phyloP scores from a whole-genome alignment of 2,113 vertebrate species.

The Leuciscus idus region DNA sequence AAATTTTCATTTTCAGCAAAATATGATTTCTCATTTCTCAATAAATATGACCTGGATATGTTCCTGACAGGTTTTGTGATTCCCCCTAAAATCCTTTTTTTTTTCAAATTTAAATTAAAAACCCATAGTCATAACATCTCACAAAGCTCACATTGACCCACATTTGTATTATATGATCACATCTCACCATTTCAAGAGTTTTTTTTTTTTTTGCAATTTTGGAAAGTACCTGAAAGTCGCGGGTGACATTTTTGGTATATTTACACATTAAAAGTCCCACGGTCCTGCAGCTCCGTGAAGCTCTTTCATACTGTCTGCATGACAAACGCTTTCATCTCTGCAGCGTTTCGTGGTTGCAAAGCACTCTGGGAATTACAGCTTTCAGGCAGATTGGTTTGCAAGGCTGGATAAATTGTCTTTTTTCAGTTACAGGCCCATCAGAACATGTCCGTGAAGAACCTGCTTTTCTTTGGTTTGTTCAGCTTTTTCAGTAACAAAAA shows the following conservation, averaged over 20 bases:
- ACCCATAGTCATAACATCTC: neutral
- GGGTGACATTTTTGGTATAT: neutral
- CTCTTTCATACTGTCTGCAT: neutral
- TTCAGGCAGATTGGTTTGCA: constrained; percentile 31
- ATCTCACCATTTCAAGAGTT: neutral
- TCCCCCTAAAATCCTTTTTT: neutral
- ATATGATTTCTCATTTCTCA: neutral
- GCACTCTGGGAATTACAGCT: constrained; percentile 33
- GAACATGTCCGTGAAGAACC: neutral
- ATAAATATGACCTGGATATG: constrained; percentile 5
- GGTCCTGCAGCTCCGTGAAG: neutral
- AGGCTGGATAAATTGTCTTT: constrained; percentile 35
- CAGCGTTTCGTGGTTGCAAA: neutral
- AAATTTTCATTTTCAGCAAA: neutral
- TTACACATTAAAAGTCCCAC: constrained; percentile 31
- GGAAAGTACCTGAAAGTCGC: constrained; percentile 26
- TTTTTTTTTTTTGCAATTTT: neutral
- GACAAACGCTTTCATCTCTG: neutral
- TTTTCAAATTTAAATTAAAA: neutral
- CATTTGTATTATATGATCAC: neutral
- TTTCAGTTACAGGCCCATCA: neutral
- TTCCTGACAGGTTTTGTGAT: neutral
- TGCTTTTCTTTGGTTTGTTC: constrained; percentile 27
- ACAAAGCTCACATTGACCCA: neutral
- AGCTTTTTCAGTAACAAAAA: constrained; percentile 52